A percentile compares a stretch with the other conserved stretches of the same genome.
Conservation (phyloP, 2,888 invertebrate species). For the Thyatira batis region DNA sequence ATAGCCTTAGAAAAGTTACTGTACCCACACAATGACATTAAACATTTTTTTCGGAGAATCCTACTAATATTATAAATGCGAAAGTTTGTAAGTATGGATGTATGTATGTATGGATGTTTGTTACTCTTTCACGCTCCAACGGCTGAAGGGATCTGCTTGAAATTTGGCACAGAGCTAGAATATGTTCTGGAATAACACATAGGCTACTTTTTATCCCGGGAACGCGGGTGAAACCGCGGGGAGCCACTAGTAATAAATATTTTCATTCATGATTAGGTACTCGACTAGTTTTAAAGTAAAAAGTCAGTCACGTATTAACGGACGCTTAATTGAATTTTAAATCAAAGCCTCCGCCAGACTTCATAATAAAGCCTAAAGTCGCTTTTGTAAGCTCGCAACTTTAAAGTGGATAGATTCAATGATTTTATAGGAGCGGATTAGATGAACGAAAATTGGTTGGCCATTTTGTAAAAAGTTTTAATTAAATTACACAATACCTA, state of each 20-base stretch:
- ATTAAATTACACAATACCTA: neutral
- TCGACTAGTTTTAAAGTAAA: slow-evolving; percentile 5
- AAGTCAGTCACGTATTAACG: slow-evolving; percentile 44
- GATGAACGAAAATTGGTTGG: slow-evolving; percentile 5
- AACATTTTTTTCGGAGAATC: too few relatives aligned
- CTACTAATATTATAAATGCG: too few relatives aligned
- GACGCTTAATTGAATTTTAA: slow-evolving; percentile 50
- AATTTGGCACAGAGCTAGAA: too few relatives aligned
- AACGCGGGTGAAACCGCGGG: too few relatives aligned
- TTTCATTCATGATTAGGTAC: neutral
- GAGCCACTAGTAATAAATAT: neutral
- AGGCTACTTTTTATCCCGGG: too few relatives aligned
- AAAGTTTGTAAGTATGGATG: too few relatives aligned
- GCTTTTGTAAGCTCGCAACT: neutral
- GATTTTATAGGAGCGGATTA: slow-evolving; percentile 9
- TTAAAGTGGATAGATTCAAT: neutral
- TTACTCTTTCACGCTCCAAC: too few relatives aligned
- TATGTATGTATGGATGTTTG: too few relatives aligned
- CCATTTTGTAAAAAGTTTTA: neutral
- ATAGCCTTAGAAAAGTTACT: too few relatives aligned
- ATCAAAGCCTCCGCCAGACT: slow-evolving; percentile 17
- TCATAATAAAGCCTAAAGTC: neutral
- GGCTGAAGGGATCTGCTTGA: too few relatives aligned
- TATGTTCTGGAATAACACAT: too few relatives aligned
- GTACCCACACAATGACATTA: too few relatives aligned